phyloP scores from a whole-genome alignment of 2,888 invertebrate species.

The Orthosia gracilis region DNA sequence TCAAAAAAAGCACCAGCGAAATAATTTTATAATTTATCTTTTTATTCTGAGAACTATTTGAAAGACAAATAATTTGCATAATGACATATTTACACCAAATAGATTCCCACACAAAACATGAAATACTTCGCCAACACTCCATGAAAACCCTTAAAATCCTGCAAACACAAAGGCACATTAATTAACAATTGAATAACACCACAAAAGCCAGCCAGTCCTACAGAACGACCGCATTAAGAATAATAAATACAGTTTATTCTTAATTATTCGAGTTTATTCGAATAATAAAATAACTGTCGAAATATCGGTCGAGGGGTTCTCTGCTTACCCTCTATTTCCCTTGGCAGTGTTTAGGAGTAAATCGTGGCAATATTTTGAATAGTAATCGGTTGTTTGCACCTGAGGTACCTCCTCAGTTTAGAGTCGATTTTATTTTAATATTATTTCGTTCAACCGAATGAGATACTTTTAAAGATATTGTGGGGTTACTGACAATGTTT shows the following conservation, averaged over 20 bases:
- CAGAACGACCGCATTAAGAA: slow-evolving; percentile 56
- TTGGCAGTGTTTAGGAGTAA: slow-evolving; percentile 73
- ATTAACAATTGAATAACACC: slow-evolving; percentile 43
- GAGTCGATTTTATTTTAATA: slow-evolving; percentile 57
- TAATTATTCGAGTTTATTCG: slow-evolving; percentile 53
- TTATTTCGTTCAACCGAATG: slow-evolving; percentile 39
- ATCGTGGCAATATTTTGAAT: slow-evolving; percentile 73
- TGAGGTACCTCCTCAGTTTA: slow-evolving; percentile 61
- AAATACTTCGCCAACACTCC: neutral
- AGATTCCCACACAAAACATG: no score
- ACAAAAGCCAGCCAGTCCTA: slow-evolving; percentile 42
- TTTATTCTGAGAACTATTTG: no score
- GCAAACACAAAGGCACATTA: slow-evolving; percentile 18
- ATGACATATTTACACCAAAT: no score
- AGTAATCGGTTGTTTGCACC: slow-evolving; percentile 75
- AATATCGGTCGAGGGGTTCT: slow-evolving; percentile 60
- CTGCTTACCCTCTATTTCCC: slow-evolving; percentile 66
- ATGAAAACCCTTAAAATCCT: slow-evolving; percentile 2
- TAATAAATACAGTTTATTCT: slow-evolving; percentile 63
- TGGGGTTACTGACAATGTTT: slow-evolving; percentile 24
- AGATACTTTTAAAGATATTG: slow-evolving; percentile 45
- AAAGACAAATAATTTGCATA: no score
- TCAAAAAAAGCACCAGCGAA: no score
- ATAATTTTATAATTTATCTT: no score
- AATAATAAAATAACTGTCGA: slow-evolving; percentile 66